phyloP scores from a whole-genome alignment of 2,797 vertebrate species.

The Catharus ustulatus region DNA sequence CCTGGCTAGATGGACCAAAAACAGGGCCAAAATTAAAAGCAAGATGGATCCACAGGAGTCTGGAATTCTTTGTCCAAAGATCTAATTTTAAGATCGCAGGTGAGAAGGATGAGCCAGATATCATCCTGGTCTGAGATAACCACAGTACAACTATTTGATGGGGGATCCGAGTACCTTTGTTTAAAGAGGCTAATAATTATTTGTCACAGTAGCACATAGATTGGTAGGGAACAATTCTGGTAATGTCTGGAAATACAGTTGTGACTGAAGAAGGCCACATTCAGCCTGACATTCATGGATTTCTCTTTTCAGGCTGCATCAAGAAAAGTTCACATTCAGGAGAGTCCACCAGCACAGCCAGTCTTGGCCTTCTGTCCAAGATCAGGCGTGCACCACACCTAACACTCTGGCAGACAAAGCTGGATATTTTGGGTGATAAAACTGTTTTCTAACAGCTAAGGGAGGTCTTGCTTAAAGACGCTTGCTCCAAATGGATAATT shows the following conservation, averaged over 20 bases:
- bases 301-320: neutral
- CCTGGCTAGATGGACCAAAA: neutral
- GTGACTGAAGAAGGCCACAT: neutral
- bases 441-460: neutral
- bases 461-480: neutral
- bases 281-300: neutral
- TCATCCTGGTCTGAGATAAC: neutral
- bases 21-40: neutral
- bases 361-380: neutral
- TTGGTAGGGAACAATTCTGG: neutral
- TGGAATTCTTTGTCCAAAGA: neutral
- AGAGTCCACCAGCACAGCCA: neutral
- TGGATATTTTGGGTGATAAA: neutral
- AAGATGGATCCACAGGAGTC: neutral
- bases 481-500: neutral
- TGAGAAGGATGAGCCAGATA: neutral
- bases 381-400: neutral
- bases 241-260: neutral
- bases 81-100: neutral
- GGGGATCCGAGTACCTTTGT: neutral
- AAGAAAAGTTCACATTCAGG: neutral
- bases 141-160: neutral
- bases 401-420: fast-evolving
- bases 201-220: neutral
- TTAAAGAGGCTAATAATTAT: neutral